These are phyloP conservation scores for Pelochelys cantorii DNA, from an alignment of 2,797 vertebrate genomes.

Conservation along the genomic window DNA sequence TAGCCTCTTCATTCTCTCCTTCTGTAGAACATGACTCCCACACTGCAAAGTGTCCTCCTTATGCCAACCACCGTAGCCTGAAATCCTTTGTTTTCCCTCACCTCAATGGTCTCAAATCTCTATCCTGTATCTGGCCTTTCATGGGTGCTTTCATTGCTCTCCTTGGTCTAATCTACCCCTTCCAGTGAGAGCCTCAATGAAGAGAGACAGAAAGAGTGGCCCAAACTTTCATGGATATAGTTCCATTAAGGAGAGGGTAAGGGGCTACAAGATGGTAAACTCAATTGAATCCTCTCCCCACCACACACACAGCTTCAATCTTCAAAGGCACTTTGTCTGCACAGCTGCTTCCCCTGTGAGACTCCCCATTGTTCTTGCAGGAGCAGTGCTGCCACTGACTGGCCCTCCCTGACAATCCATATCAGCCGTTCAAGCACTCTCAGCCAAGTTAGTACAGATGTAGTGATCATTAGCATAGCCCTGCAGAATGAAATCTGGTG, in stretches of 20 bases:
- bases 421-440: background rate
- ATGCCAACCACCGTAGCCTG: background rate
- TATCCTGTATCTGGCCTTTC: background rate
- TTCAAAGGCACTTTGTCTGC: background rate
- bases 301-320: background rate
- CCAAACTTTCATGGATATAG: background rate
- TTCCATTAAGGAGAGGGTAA: background rate
- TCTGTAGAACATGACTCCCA: background rate
- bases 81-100: background rate
- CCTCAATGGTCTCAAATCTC: background rate
- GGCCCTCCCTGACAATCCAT: background rate
- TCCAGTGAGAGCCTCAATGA: background rate
- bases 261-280: background rate
- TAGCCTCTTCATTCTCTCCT: background rate
- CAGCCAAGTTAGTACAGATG: background rate
- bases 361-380: background rate
- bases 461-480: background rate
- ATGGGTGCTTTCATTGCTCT: background rate
- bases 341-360: background rate
- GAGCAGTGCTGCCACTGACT: background rate
- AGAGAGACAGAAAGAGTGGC: background rate
- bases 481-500: background rate
- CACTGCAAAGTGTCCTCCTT: background rate
- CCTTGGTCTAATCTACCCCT: background rate
- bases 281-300: background rate